Percentiles rank a stretch among this genome's conserved stretches.
Conservation (phyloP, 2,888 invertebrate genomes). For the Xylota sylvarum region DNA sequence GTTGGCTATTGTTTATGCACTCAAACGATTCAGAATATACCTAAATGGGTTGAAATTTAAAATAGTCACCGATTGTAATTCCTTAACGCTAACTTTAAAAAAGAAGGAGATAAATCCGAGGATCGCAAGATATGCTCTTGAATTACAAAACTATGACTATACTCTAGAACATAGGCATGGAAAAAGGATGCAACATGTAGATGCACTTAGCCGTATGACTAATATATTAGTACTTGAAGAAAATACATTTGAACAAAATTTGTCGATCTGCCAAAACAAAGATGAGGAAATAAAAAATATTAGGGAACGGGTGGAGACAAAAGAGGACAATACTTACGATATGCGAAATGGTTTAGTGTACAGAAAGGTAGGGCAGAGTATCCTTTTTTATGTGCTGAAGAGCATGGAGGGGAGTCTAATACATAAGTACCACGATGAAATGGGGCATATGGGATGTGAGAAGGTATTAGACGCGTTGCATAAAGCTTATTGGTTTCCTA, state of each 20-base stretch:
- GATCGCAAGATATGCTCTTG: conserved; percentile 76
- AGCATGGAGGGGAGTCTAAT: background rate
- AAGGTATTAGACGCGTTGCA: background rate
- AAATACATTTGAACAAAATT: too few relatives aligned
- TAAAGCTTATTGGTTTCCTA: background rate
- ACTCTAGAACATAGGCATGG: conserved; percentile 53
- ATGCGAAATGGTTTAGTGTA: conserved; percentile 10
- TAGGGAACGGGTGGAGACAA: background rate
- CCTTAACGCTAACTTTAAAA: conserved; percentile 73
- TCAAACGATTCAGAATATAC: conserved; percentile 78
- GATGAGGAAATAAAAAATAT: conserved; percentile 16
- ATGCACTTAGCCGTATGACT: conserved; percentile 67
- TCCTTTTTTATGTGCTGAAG: conserved; percentile 5
- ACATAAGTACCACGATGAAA: background rate
- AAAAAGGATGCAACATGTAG: conserved; percentile 62
- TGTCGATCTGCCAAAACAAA: background rate
- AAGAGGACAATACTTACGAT: conserved; percentile 8
- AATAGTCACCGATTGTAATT: conserved; percentile 78
- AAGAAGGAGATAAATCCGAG: conserved; percentile 75
- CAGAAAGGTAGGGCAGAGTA: conserved; percentile 3
- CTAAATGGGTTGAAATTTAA: conserved; percentile 75
- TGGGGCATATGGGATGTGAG: conserved; percentile 2
- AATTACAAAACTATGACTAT: too few relatives aligned
- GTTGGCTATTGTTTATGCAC: conserved; percentile 76
- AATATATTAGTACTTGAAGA: conserved; percentile 68